Evolutionary conservation across 2,888 invertebrate species (phyloP), one percentile per base, ranked within the genome.

Genomic region (Hydrotaea diabolus): DNA sequence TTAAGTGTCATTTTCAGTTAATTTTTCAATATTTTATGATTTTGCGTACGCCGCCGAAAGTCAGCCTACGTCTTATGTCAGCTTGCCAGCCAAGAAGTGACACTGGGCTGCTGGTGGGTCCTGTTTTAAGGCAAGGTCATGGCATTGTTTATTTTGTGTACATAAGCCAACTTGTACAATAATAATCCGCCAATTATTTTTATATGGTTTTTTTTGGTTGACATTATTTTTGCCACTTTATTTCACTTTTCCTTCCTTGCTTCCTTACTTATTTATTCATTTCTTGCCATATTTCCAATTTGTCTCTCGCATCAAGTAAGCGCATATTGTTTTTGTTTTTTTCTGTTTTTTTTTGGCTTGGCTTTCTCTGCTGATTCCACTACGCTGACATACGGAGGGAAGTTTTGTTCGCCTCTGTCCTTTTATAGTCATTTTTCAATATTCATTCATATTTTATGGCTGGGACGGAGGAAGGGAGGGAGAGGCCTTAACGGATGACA

Each of bases 21-120:
- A 77, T 77, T 77, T 77, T 69, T 31, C 36, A 57, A 57, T 69
- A 55, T 66, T 66, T 77, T 66, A 77, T 66, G 21, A 66, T 36
- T 55, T 49, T 49, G 8, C 26, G 26, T 39, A 23, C 7, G 59
- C 8, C 9, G 13, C 9, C 8, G 4, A 9, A 9, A 8, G 39
- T 13, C 39, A 8, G 39, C 9, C 39, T 4, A n/a, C 7, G 39
- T 11, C 39, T 39, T 39, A 39, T 11, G 39, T 39, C 39, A 39
- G 39, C 39, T 11, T 39, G 13, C 13, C 39, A 39, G 11, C 39
- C 31, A 11, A 9, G 7, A 39, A 9, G 39, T 8, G 8, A 36
- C n/a, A n/a, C n/a, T 5, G 36, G 36, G 8, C 5, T 36, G 36
- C 3, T 3, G 36, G 36, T n/a, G n/a, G n/a, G n/a, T n/a, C n/a